A percentile compares a stretch with the other conserved stretches of the same genome.
Evolutionary conservation across 2,113 vertebrate species (phyloP).

Genomic region (Delphinus delphis): DNA sequence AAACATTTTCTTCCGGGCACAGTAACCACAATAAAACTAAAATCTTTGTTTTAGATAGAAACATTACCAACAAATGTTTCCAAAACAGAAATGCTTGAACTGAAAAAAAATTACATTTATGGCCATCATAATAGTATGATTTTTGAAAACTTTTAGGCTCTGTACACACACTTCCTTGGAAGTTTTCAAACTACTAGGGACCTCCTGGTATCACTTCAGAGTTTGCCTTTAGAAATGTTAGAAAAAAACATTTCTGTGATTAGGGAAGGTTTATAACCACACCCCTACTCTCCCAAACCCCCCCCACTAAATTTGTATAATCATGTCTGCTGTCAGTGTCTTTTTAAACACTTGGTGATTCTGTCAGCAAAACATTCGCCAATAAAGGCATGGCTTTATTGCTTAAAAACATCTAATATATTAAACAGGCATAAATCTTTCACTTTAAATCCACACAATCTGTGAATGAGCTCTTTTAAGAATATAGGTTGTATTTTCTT

Average conservation of each 20-base stretch:
- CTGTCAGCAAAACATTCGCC: neutral
- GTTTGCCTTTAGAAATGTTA: neutral
- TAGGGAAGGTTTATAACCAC: neutral
- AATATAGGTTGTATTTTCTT: neutral
- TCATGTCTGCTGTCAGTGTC: neutral
- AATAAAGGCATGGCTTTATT: neutral
- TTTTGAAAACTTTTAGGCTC: neutral
- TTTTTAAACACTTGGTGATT: neutral
- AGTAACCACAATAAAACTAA: constrained; percentile 31
- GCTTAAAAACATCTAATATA: neutral
- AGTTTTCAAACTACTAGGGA: neutral
- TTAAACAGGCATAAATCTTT: neutral
- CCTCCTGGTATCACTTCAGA: neutral
- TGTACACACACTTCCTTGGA: neutral
- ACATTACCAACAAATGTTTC: constrained; percentile 54
- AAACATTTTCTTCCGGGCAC: neutral
- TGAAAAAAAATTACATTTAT: neutral
- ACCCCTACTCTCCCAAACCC: no score
- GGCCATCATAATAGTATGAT: neutral
- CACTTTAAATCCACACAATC: neutral
- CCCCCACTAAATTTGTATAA: neutral
- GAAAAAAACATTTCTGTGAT: neutral
- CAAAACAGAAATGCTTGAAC: constrained; percentile 52
- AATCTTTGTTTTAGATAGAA: constrained; percentile 58
- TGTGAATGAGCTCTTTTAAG: neutral